phyloP scores from a whole-genome alignment of 37 sponge, comb jelly and placozoan species.

The Ephydatia muelleri region DNA sequence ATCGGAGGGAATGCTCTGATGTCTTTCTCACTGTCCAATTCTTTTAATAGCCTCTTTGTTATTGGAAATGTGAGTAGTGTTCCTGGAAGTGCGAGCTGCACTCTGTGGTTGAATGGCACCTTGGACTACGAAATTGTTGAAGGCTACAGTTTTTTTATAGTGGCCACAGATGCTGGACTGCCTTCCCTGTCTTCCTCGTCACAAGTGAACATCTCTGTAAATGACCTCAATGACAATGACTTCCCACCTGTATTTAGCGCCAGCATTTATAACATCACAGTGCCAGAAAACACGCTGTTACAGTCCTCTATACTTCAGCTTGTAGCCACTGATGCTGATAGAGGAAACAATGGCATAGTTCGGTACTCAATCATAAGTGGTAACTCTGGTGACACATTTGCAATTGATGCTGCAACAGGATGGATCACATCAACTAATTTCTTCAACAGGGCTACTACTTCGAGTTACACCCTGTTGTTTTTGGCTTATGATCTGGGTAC shows the following conservation, averaged over 20 bases:
- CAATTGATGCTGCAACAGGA: constrained; percentile 66
- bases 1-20: constrained; percentile 60
- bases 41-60: constrained; percentile 36
- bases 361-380: constrained; percentile 73
- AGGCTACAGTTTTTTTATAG: constrained; percentile 46
- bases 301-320: constrained; percentile 44
- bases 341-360: constrained; percentile 54
- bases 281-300: constrained; percentile 66
- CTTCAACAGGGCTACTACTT: constrained; percentile 63
- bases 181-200: constrained; percentile 28
- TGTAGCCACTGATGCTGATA: constrained; percentile 68
- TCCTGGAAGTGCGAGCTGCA: not conserved
- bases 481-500: constrained; percentile 67
- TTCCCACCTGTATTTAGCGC: constrained; percentile 59
- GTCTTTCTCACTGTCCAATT: constrained; percentile 31
- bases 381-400: constrained; percentile 53
- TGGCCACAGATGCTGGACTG: constrained; percentile 50
- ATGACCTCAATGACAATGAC: constrained; percentile 56
- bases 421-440: constrained; percentile 23
- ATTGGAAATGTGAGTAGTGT: constrained; percentile 37
- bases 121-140: constrained; percentile 58
- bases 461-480: constrained; percentile 41
- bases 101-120: constrained; percentile 1
- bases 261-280: constrained; percentile 28
- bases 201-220: constrained; percentile 25